Evolutionary conservation across 2,888 invertebrate species (phyloP).

Genomic region (Dryadula phaetusa): DNA sequence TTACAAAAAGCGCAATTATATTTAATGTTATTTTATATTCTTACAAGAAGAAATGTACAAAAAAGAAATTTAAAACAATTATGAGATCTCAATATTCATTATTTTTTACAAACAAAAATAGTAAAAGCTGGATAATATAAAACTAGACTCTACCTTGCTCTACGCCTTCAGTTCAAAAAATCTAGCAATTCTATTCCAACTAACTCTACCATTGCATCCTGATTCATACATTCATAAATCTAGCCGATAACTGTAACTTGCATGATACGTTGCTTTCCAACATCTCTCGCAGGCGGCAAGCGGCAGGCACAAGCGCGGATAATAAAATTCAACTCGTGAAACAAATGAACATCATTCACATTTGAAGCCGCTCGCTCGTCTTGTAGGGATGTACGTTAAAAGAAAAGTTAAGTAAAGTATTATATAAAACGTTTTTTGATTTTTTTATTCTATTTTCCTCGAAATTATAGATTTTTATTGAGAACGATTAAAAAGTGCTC

Average conservation of each 20-base stretch:
- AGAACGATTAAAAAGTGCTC: no score
- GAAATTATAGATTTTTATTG: neutral
- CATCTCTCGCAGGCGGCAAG: neutral
- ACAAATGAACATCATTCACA: slow-evolving; percentile 40
- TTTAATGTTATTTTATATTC: no score
- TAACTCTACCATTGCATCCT: neutral
- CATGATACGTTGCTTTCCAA: slow-evolving; percentile 21
- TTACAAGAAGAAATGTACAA: no score
- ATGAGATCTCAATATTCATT: no score
- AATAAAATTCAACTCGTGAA: slow-evolving; percentile 35
- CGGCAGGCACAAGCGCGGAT: slow-evolving; percentile 8
- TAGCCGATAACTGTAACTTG: neutral
- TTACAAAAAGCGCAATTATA: no score
- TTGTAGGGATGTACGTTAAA: slow-evolving; percentile 16
- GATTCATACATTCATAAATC: slow-evolving; percentile 9
- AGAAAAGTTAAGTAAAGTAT: neutral
- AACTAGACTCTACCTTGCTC: no score
- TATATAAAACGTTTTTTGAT: neutral
- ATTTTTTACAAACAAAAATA: no score
- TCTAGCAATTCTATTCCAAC: neutral
- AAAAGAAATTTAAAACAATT: no score
- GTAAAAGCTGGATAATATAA: no score
- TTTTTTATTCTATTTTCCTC: neutral
- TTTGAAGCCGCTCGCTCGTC: slow-evolving; percentile 33
- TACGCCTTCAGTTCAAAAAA: neutral